These are phyloP conservation scores for Cosmorhoe ocellata DNA, from an alignment of 2,888 invertebrate species.

Conservation along the genomic window DNA sequence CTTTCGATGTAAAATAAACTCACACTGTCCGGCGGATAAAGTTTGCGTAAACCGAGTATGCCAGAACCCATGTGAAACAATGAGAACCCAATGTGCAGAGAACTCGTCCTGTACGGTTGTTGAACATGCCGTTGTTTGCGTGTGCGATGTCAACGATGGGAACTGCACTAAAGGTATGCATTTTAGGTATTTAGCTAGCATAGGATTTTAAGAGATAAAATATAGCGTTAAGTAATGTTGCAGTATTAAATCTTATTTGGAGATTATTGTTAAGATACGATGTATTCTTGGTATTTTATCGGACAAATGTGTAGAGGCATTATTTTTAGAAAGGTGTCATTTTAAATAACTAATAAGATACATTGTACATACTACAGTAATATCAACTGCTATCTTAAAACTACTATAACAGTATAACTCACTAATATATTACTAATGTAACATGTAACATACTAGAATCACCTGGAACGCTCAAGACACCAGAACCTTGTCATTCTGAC, in stretches of 20 bases:
- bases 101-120: slow-evolving; percentile 84
- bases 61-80: slow-evolving; percentile 83
- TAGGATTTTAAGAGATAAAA: slow-evolving; percentile 25
- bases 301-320: slow-evolving; percentile 67
- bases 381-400: slow-evolving; percentile 29
- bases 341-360: slow-evolving; percentile 8
- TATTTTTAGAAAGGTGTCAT: slow-evolving; percentile 12
- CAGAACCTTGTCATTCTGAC: slow-evolving; percentile 91
- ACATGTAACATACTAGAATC: slow-evolving; percentile 84
- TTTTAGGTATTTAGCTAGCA: slow-evolving; percentile 51
- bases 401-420: slow-evolving; percentile 43
- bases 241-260: no score
- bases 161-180: slow-evolving; percentile 85
- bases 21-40: slow-evolving; percentile 84
- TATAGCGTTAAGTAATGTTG: no score
- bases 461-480: slow-evolving; percentile 86
- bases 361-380: slow-evolving; percentile 45
- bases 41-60: slow-evolving; percentile 85
- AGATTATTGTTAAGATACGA: neutral
- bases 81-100: slow-evolving; percentile 79
- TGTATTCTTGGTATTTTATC: slow-evolving; percentile 60
- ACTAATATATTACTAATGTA: slow-evolving; percentile 61
- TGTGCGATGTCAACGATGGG: slow-evolving; percentile 83
- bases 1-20: slow-evolving; percentile 82
- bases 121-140: slow-evolving; percentile 84